Evolutionary conservation across 2,113 vertebrate species (phyloP), one percentile per base, ranked within the genome.

Genomic region (Pipa parva): DNA sequence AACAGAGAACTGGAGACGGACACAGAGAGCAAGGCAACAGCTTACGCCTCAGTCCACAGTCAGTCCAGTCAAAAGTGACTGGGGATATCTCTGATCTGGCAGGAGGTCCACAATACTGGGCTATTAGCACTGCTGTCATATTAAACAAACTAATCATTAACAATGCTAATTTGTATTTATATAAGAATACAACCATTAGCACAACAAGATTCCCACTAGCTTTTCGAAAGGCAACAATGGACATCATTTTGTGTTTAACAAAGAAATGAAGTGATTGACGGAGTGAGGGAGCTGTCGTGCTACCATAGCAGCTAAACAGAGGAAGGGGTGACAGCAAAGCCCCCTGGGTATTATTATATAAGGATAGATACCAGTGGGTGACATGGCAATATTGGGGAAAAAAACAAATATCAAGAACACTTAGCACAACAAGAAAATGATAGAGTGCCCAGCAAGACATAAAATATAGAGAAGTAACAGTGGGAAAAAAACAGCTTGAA

Each of bases 151-250:
- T n/a, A n/a, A n/a, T 70, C 66, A 70, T 70, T 70, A 67, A 54
- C 66, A 61, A 61, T 70, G 66, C 48, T 70, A 70, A 70, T 70
- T 70, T 70, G 61, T 70, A 70, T 70, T 70, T 70, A 70, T 61
- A 54, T 58, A 70, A 39, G 56, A 60, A 70, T 54, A 49, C 66
- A 70, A 48, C 66, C 49, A 70, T 70, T 70, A 70, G 58, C 58
- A 61, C 66, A 70, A 70, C 66, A 70, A 61, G 66, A 37, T 39
- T 49, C 66, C 57, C 33, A 59, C 66, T 60, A 70, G 66, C 58
- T 61, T 45, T 59, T 68, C 51, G 65, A 68, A 59, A 46, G 66
- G 58, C 42, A 37, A 70, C 31, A 58, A 61, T 58, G 33, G 66
- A 61, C 54, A 58, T 61, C 61, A 60, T 70, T 70, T 57, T 61